Evolutionary conservation across 2,888 invertebrate genomes (phyloP).

Genomic region (Drosophila recens): DNA sequence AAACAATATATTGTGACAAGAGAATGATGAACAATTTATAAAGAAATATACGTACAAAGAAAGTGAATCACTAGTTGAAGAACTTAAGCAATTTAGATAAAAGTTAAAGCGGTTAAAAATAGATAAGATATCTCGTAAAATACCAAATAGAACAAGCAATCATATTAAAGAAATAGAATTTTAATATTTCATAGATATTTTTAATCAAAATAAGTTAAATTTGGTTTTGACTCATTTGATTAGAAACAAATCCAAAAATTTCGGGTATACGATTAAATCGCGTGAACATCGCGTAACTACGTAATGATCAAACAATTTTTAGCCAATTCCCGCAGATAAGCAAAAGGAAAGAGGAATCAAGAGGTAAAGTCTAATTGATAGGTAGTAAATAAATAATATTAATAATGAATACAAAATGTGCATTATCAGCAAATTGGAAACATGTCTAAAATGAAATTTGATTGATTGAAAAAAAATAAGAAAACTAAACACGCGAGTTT

Average conservation of each 20-base stretch:
- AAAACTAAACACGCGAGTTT: conserved; percentile 61
- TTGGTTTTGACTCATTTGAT: conserved; percentile 30
- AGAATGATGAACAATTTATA: background rate
- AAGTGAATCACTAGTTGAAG: conserved; percentile 7
- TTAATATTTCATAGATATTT: conserved; percentile 2
- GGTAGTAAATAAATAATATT: conserved; percentile 11
- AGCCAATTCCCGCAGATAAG: conserved; percentile 19
- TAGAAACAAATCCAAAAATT: conserved; percentile 23
- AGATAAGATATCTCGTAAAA: background rate
- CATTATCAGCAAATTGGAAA: conserved; percentile 13
- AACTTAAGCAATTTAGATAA: background rate
- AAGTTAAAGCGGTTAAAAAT: background rate
- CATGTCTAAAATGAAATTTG: conserved; percentile 39
- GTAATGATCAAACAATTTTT: conserved; percentile 5
- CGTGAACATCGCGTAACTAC: conserved; percentile 4
- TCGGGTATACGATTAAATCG: background rate
- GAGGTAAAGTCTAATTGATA: conserved; percentile 13
- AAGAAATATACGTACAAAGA: background rate
- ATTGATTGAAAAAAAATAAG: conserved; percentile 55
- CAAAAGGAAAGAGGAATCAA: conserved; percentile 1
- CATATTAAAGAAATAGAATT: background rate
- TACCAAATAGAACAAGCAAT: background rate
- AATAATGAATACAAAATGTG: conserved; percentile 1
- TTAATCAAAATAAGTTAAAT: conserved; percentile 18
- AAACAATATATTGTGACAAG: conserved; percentile 3